Evolutionary conservation across 2,797 vertebrate species (phyloP), one percentile per base, ranked within the genome.

Genomic region (Morus bassanus): DNA sequence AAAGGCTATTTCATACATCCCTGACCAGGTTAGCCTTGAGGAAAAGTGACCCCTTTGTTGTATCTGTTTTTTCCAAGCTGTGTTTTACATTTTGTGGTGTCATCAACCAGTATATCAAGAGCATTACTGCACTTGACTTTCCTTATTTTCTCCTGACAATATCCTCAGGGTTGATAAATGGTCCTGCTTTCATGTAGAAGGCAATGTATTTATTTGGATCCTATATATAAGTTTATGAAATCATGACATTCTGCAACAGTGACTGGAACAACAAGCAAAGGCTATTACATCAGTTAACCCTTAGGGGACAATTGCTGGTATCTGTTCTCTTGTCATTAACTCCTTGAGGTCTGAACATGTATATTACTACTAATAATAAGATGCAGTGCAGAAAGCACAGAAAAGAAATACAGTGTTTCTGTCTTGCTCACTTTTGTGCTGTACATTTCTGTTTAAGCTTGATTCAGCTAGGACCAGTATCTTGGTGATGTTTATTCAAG

Each of bases 161-260:
- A 93, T 97, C 97, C 97, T 93, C 92, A 37, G 93, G 79, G 91
- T 95, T 98, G 97, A 98, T 97, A 95, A 97, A 98, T 97, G 74
- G 45, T 59, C 43, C 48, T 88, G 91, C 69, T 85, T 96, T 96
- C 61, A 51, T 89, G 73, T 92, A 75, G 70, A 95, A 88, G 89
- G 85, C 69, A 94, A 97, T 91, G 46, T 94, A 95, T 97, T 97
- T 97, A 95, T 97, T 98, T 97, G 82, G 72, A 91, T 94, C 73
- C 85, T 94, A 33, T 86, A 96, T 96, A 91, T 85, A 95, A 87
- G 79, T 94, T 96, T 96, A 95, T 97, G 74, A 98, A 97, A 93
- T 95, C 86, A 88, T 97, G 75, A 76, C 67, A 91, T 93, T 89
- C 70, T 88, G 76, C 63, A 88, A 85, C 54, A 91, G 83, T 76